Evolutionary conservation across 2,113 vertebrate genomes (phyloP).

Genomic region (Gymnocephalus cernua): DNA sequence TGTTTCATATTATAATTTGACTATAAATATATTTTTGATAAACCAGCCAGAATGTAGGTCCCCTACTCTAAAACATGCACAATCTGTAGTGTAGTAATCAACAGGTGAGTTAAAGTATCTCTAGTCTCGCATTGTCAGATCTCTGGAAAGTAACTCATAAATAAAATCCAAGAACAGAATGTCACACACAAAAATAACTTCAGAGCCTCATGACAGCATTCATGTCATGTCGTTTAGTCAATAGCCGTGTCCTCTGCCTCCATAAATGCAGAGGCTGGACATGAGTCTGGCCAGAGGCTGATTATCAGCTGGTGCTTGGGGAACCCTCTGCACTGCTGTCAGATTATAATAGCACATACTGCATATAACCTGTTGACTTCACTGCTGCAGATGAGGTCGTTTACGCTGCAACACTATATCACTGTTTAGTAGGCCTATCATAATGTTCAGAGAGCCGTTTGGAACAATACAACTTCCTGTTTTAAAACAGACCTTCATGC

Average conservation of each 20-base stretch:
- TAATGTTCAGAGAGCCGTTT: neutral
- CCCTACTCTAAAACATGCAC: neutral
- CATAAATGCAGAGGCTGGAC: neutral
- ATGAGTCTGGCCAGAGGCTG: neutral
- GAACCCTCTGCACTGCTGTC: neutral
- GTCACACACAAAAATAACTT: constrained; percentile 9
- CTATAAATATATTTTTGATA: neutral
- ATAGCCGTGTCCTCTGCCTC: neutral
- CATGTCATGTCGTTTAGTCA: neutral
- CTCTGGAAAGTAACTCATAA: neutral
- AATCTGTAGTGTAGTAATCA: neutral
- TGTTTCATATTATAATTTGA: neutral
- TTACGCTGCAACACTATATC: neutral
- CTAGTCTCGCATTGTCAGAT: too few species aligned
- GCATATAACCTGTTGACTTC: neutral
- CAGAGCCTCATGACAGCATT: neutral
- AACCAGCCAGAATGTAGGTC: neutral
- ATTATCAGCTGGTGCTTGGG: neutral
- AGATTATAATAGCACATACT: neutral
- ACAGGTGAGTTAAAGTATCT: neutral
- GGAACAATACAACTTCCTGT: constrained; percentile 2
- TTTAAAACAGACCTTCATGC: neutral
- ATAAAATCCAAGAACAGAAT: neutral
- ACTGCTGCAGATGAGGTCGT: neutral
- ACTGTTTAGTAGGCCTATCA: neutral